Percentiles rank a stretch among this genome's conserved stretches.
Conservation (phyloP, 2,113 vertebrate genomes). For the Triplophysa dalaica region DNA sequence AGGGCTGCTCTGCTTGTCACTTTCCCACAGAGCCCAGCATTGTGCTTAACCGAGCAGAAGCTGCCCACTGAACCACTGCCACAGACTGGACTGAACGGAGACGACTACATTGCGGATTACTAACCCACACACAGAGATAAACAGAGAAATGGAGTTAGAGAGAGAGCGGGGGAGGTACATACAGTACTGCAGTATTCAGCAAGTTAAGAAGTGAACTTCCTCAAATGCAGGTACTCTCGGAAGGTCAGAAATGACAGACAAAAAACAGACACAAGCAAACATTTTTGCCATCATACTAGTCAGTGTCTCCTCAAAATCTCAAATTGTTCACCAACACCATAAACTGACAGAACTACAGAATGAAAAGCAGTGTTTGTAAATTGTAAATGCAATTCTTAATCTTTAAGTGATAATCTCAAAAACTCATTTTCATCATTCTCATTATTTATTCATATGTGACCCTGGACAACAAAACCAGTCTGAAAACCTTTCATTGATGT, state of each 20-base stretch:
- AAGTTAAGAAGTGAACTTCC: constrained; percentile 23
- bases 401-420: no score
- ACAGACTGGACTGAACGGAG: constrained; percentile 51
- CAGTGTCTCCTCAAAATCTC: background rate
- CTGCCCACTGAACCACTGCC: constrained; percentile 20
- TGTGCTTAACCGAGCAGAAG: constrained; percentile 53
- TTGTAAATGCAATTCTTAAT: no score
- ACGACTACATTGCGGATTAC: background rate
- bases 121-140: constrained; percentile 6
- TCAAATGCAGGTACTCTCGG: background rate
- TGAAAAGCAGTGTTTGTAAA: background rate
- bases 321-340: background rate
- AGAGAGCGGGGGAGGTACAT: background rate
- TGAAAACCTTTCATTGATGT: no score
- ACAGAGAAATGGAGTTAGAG: constrained; percentile 13
- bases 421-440: no score
- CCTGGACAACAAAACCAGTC: no score
- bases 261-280: background rate
- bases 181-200: constrained; percentile 25
- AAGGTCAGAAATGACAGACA: background rate
- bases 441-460: no score
- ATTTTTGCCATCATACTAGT: background rate
- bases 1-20: constrained; percentile 50
- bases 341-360: background rate
- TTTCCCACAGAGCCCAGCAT: constrained; percentile 42